These are phyloP conservation scores for Epizoanthus rinbou DNA, from an alignment of 92 coral and sea anemone species.

Conservation along the genomic window DNA sequence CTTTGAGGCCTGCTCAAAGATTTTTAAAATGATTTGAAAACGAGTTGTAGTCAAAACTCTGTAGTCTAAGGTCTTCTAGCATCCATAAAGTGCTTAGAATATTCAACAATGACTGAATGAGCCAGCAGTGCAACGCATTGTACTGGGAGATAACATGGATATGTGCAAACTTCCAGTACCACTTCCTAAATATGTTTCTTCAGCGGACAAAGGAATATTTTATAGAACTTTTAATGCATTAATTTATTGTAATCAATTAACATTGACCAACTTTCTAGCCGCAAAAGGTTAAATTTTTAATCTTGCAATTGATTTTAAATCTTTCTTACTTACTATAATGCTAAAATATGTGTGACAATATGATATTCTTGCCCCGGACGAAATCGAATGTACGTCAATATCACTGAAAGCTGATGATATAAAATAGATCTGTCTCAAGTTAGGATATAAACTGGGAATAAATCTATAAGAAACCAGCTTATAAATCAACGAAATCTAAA, in stretches of 20 bases:
- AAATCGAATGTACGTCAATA: neutral
- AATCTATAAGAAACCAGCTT: neutral
- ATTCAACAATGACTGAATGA: too few relatives aligned
- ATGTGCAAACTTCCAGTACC: neutral
- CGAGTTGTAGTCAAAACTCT: too few relatives aligned
- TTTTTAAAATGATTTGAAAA: neutral
- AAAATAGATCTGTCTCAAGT: neutral
- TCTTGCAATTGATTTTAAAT: neutral
- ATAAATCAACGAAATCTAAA: neutral
- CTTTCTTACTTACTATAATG: too few relatives aligned
- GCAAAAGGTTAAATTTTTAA: neutral
- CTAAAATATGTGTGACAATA: too few relatives aligned
- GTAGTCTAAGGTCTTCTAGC: too few relatives aligned
- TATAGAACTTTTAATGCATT: neutral
- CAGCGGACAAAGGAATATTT: neutral
- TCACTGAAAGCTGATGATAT: neutral
- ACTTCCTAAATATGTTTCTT: slow-evolving; percentile 26
- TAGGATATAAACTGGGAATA: neutral
- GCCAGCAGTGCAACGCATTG: neutral
- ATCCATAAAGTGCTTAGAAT: too few relatives aligned
- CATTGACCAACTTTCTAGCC: slow-evolving; percentile 5
- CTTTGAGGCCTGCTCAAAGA: slow-evolving; percentile 15
- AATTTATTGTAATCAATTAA: too few relatives aligned
- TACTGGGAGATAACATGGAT: neutral
- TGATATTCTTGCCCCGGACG: too few relatives aligned